Conservation (phyloP, 2,113 vertebrate species). For the Myrmecophaga tridactyla region DNA sequence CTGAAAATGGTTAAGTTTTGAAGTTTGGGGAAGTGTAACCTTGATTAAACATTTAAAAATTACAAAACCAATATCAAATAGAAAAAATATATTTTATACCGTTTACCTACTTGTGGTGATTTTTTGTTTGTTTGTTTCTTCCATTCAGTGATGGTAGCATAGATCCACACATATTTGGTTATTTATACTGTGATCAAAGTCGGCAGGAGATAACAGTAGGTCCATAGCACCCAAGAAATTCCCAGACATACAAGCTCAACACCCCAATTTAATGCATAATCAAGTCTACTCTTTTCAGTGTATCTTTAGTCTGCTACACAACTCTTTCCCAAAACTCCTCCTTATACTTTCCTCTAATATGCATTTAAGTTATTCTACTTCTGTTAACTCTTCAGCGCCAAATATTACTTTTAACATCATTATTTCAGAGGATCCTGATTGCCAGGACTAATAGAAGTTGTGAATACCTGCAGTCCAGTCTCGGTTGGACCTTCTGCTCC, state of each 20-base stretch:
- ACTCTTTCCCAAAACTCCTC: background rate
- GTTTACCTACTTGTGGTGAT: background rate
- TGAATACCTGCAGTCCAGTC: background rate
- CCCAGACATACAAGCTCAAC: background rate
- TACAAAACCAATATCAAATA: background rate
- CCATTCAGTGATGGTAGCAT: background rate
- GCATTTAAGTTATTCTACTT: background rate
- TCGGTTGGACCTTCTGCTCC: background rate
- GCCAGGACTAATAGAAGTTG: background rate
- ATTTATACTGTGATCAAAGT: background rate
- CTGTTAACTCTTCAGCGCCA: background rate
- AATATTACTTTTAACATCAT: background rate
- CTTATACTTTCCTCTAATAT: background rate
- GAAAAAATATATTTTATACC: background rate
- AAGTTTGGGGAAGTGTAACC: background rate
- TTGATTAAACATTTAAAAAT: conserved; percentile 12
- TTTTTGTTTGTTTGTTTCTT: background rate
- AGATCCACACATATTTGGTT: background rate
- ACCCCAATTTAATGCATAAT: background rate
- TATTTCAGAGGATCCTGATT: background rate
- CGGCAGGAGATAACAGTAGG: background rate
- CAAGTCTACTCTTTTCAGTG: background rate
- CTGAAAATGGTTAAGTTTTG: conserved; percentile 15
- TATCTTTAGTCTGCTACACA: background rate
- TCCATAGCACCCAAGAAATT: background rate